Evolutionary conservation across 2,888 invertebrate species (phyloP).

Genomic region (Drosophila melanocephala): DNA sequence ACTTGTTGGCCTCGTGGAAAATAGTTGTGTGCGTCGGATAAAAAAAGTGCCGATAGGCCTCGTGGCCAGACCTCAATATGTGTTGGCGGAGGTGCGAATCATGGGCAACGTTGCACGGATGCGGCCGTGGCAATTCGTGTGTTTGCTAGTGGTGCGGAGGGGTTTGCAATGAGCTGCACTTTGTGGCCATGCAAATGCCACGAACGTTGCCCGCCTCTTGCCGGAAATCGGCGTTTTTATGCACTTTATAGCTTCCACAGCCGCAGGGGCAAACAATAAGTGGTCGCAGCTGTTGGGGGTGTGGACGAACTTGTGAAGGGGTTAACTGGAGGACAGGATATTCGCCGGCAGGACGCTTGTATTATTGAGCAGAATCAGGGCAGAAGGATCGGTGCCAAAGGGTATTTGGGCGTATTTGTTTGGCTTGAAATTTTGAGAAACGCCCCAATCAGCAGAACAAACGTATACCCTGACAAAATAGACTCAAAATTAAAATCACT

Average conservation of each 20-base stretch:
- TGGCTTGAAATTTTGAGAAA: constrained; percentile 48
- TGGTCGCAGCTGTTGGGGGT: not conserved
- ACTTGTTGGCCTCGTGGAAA: constrained; percentile 25
- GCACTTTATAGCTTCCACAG: constrained; percentile 50
- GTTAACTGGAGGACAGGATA: constrained; percentile 11
- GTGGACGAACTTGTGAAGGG: constrained; percentile 6
- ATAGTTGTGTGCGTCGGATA: constrained; percentile 20
- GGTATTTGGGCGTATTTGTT: constrained; percentile 12
- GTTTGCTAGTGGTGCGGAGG: not conserved
- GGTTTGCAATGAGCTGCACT: constrained; percentile 36
- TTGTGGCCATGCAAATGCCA: constrained; percentile 72
- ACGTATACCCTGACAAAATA: not conserved
- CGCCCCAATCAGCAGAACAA: constrained; percentile 32
- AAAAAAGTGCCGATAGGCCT: constrained; percentile 15
- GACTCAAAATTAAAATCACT: not conserved
- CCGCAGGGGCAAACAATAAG: constrained; percentile 52
- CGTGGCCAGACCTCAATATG: constrained; percentile 57
- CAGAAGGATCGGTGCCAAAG: not conserved
- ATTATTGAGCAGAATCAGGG: constrained; percentile 54
- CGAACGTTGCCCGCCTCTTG: constrained; percentile 19
- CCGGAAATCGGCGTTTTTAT: constrained; percentile 69
- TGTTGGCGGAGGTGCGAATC: constrained; percentile 53
- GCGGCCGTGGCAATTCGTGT: not conserved
- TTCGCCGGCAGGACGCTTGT: constrained; percentile 36
- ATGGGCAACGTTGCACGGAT: constrained; percentile 15